Conservation (phyloP, 1,140 invertebrate species). For the Ectropis grisescens region DNA sequence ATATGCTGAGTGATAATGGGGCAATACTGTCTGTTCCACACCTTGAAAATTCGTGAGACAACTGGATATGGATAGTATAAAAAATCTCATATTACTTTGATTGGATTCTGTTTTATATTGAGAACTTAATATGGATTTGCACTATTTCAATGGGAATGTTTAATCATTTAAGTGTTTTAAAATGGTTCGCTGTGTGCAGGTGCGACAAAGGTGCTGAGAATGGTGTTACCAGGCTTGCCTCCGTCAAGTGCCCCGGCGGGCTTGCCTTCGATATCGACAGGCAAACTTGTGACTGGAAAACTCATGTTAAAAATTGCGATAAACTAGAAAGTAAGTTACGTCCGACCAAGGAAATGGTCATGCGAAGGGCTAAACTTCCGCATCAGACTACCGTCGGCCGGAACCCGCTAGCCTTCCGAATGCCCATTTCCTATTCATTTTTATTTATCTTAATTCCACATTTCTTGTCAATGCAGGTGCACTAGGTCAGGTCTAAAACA, state of each 20-base stretch:
- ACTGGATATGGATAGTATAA: too few species aligned
- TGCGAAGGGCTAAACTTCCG: slow-evolving; percentile 50
- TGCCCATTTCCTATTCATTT: slow-evolving; percentile 42
- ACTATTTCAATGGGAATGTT: too few species aligned
- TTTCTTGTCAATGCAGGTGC: slow-evolving; percentile 79
- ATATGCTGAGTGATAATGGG: too few species aligned
- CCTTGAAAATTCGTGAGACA: too few species aligned
- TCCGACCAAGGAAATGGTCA: slow-evolving; percentile 42
- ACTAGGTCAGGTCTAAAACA: slow-evolving; percentile 93
- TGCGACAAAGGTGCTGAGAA: slow-evolving; percentile 91
- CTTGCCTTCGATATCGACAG: slow-evolving; percentile 95
- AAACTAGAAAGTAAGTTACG: slow-evolving; percentile 90
- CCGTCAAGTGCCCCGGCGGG: slow-evolving; percentile 89
- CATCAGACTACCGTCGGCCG: slow-evolving; percentile 12
- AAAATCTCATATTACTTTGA: too few species aligned
- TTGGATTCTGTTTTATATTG: too few species aligned
- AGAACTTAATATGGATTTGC: too few species aligned
- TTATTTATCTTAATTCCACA: slow-evolving; percentile 45
- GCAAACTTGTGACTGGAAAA: slow-evolving; percentile 96
- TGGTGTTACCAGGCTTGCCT: slow-evolving; percentile 86
- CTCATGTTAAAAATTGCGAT: slow-evolving; percentile 95
- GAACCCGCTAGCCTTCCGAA: slow-evolving; percentile 38
- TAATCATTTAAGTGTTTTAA: too few species aligned
- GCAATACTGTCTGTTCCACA: too few species aligned
- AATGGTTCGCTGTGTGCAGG: slow-evolving; percentile 74